Conservation (phyloP, 1,140 invertebrate species). For the Neuroterus valhalla region DNA sequence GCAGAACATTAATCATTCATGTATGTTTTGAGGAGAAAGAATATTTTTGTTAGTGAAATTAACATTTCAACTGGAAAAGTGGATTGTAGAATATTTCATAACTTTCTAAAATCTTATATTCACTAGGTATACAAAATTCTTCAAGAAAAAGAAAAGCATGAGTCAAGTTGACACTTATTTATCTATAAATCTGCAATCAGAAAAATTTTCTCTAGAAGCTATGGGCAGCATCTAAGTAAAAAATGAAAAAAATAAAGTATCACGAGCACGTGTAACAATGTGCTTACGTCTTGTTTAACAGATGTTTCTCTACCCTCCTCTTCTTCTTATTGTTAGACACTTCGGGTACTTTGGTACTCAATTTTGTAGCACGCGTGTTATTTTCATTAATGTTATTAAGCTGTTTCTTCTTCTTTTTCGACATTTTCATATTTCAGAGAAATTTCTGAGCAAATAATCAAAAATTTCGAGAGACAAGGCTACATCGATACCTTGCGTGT, state of each 20-base stretch:
- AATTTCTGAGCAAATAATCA: conserved; percentile 4
- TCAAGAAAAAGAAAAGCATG: too few species aligned
- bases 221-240: not conserved
- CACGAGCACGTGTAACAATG: not conserved
- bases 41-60: too few species aligned
- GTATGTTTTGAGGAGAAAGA: too few species aligned
- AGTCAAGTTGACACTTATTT: too few species aligned
- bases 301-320: conserved; percentile 6
- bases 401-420: conserved; percentile 27
- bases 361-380: conserved; percentile 9
- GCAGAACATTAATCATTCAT: too few species aligned
- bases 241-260: conserved; percentile 1
- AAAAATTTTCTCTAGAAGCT: not conserved
- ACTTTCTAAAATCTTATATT: too few species aligned
- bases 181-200: too few species aligned
- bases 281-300: conserved; percentile 23
- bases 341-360: conserved; percentile 3
- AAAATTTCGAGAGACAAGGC: not conserved
- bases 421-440: conserved; percentile 4
- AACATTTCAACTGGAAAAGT: too few species aligned
- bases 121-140: too few species aligned
- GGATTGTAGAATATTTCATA: too few species aligned
- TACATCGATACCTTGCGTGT: not conserved
- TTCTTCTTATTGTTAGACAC: conserved; percentile 23
- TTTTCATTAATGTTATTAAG: not conserved